Evolutionary conservation across 2,888 invertebrate genomes (phyloP), one percentile per base, ranked within the genome.

Genomic region (Boloria euphrosyne): DNA sequence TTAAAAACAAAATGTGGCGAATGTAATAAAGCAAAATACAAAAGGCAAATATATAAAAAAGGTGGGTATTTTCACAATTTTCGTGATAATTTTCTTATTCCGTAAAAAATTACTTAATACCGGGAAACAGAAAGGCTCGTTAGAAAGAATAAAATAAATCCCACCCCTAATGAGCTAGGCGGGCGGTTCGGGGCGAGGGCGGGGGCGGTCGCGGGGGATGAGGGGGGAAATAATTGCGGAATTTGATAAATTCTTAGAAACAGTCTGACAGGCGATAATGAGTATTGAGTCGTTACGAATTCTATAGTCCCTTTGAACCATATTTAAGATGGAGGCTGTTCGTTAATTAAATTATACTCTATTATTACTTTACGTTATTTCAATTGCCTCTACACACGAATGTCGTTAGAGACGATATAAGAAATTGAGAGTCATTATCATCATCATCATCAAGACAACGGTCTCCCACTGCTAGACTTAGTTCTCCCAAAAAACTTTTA

Each of bases 91-190:
- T 60, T 60, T 46, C 63, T 53, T 49, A 58, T 63, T 49, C 13
- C 57, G 47, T 43, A 49, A 53, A 62, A 57, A 66, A 54, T 63
- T 59, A 18, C 51, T 22, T 53, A 64, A 59, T 47, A 58, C 49
- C 46, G 52, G 62, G 49, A 38, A 60, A 69, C 66, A 69, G 63
- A 66, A 66, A 63, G 44, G 60, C 61, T 61, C 69, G 68, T 70
- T 68, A 63, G 68, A 53, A 60, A 68, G 68, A 65, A 70, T 70
- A 70, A 68, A 70, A 68, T 70, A 68, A 65, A 65, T 70, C 70
- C 62, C 63, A 47, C 52, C 16, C 55, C 43, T 68, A 70, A 70
- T 68, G 70, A 70, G 70, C 64, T 49, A 38, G 57, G 47, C 3
- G 13, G 38, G 17, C 14, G 50, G 44, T 53, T 27, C 31, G 59